Percentiles rank a stretch among this genome's conserved stretches.
Conservation (phyloP, 2,113 vertebrate species). For the Leuciscus idus region DNA sequence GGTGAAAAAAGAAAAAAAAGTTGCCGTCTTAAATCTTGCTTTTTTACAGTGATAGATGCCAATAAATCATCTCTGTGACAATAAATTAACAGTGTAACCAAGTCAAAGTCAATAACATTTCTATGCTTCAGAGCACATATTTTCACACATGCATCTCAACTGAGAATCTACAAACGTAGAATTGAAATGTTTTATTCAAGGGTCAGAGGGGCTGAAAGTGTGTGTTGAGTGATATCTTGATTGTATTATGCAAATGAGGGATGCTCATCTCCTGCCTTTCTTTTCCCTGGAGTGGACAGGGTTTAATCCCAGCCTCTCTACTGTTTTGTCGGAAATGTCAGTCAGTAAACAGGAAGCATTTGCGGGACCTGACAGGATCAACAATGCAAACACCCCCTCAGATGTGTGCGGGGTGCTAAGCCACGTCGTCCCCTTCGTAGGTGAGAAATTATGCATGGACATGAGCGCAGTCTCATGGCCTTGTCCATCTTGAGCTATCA, state of each 20-base stretch:
- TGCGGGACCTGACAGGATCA: conserved; percentile 29
- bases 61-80: not conserved
- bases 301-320: conserved; percentile 48
- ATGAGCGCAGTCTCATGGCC: not conserved
- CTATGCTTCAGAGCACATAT: not conserved
- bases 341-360: conserved; percentile 51
- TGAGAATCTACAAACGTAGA: conserved; percentile 21
- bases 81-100: not conserved
- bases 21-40: too few relatives aligned
- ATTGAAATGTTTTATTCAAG: conserved; percentile 49
- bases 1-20: too few relatives aligned
- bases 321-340: conserved; percentile 53
- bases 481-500: not conserved
- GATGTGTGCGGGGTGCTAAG: conserved; percentile 12
- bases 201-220: not conserved
- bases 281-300: conserved; percentile 12
- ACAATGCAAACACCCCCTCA: conserved; percentile 17
- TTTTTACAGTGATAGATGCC: too few relatives aligned
- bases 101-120: conserved; percentile 30
- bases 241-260: conserved; percentile 50
- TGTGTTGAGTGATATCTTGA: conserved; percentile 21
- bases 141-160: not conserved
- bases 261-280: not conserved
- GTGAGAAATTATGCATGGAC: conserved; percentile 23
- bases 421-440: not conserved